Evolutionary conservation across 2,888 invertebrate genomes (phyloP).

Genomic region (Bembecia ichneumoniformis): DNA sequence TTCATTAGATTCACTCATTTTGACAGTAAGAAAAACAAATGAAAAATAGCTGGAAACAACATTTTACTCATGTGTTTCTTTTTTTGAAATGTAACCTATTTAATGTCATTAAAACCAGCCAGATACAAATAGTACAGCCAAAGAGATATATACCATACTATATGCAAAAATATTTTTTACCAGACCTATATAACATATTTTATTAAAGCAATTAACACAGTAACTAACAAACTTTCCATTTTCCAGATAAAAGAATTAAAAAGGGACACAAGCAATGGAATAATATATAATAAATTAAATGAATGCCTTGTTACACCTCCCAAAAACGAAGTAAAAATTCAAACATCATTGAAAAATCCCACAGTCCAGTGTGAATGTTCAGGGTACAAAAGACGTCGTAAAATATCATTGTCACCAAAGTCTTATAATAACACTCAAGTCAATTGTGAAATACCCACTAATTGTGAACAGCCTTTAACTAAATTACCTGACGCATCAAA

Average conservation of each 20-base stretch:
- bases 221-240: constrained; percentile 4
- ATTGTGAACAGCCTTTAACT: constrained; percentile 9
- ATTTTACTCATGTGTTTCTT: too few species aligned
- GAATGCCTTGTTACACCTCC: constrained; percentile 41
- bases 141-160: too few species aligned
- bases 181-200: too few species aligned
- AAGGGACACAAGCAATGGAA: constrained; percentile 45
- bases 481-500: constrained; percentile 23
- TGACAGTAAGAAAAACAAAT: too few species aligned
- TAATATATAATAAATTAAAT: constrained; percentile 41
- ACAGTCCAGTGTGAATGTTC: constrained; percentile 43
- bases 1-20: too few species aligned
- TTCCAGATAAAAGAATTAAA: constrained; percentile 53
- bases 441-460: constrained; percentile 3
- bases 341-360: constrained; percentile 23
- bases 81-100: too few species aligned
- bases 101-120: too few species aligned
- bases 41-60: too few species aligned
- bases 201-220: too few species aligned
- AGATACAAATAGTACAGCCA: too few species aligned
- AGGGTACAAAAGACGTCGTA: constrained; percentile 40
- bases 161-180: too few species aligned
- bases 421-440: constrained; percentile 5
- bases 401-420: constrained; percentile 17
- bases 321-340: constrained; percentile 44